Percentiles rank a stretch among this genome's conserved stretches.
Evolutionary conservation across 2,888 invertebrate species (phyloP).

Genomic region (Camponotus fellah): DNA sequence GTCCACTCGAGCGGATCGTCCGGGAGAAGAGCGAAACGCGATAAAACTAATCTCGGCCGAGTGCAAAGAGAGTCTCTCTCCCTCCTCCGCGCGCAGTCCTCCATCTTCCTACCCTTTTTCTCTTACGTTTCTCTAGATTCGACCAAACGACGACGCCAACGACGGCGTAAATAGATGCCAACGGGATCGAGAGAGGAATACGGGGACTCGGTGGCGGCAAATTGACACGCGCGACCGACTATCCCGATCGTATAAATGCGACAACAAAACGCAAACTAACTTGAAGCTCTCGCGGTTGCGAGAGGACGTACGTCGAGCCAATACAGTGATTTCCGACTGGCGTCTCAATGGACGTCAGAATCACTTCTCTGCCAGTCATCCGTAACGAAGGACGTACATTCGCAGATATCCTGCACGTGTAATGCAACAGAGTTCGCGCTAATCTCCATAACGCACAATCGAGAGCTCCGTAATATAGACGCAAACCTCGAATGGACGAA

Average conservation of each 20-base stretch:
- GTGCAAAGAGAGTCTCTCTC: slow-evolving; percentile 25
- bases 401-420: slow-evolving; percentile 50
- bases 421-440: slow-evolving; percentile 53
- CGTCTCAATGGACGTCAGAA: slow-evolving; percentile 64
- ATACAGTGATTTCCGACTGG: slow-evolving; percentile 60
- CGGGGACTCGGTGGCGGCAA: slow-evolving; percentile 41
- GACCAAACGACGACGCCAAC: slow-evolving; percentile 36
- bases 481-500: slow-evolving; percentile 54
- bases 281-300: slow-evolving; percentile 46
- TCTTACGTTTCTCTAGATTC: slow-evolving; percentile 36
- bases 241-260: slow-evolving; percentile 60
- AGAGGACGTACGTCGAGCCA: slow-evolving; percentile 46
- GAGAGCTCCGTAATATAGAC: slow-evolving; percentile 52
- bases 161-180: slow-evolving; percentile 32
- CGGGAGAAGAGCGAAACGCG: slow-evolving; percentile 68
- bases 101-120: slow-evolving; percentile 43
- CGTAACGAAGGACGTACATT: slow-evolving; percentile 60
- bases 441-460: slow-evolving; percentile 59
- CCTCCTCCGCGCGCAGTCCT: slow-evolving; percentile 29
- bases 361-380: slow-evolving; percentile 62
- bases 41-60: slow-evolving; percentile 77
- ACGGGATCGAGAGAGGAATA: background rate
- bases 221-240: slow-evolving; percentile 59
- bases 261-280: slow-evolving; percentile 61
- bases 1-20: slow-evolving; percentile 73